Base-by-base conservation (phyloP, 2,113 vertebrate genomes). In the Malurus cyaneus region DNA sequence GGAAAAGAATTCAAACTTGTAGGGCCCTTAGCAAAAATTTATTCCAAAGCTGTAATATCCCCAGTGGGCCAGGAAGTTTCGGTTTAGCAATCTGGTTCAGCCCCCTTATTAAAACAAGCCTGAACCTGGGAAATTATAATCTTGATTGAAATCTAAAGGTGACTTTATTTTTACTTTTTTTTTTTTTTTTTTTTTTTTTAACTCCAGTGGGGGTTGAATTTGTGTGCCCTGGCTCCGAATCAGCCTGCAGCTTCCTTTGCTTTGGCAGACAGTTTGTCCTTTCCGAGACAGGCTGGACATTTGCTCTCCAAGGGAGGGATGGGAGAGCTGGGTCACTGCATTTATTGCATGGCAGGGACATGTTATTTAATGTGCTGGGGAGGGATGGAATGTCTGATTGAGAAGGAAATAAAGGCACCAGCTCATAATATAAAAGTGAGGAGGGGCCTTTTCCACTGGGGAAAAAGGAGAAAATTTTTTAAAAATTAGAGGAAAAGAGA, bases 131-230 rank as follows among this genome's bases (percentile, higher is more conserved):
- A 92, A 94, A 88, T 83, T 78, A 19, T 78, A 83, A 96, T 92
- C 85, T 92, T 79, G 79, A 89, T 78, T 83, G 56, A 89, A 90
- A 89, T 95, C 71, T 86, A 60, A 91, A 86, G 54, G 17, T 83
- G 74, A 94, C 72, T 96, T 95, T 88, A 88, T 82, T 92, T 93
- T 92, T 29, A 39, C 13, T 80, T 76, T 47, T 44, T 18, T 24
- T 47, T 52, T 44, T 18, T 24, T 47, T 52, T 47, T 36, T 36
- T 36, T 36, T 60, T 52, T 52, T 42, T 56, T 70, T 31, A 4
- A 18, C 26, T 16, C 14, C 21, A 67, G 2, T 3, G 0, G 15
- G 47, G 14, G 24, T 10, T 80, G 67, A 61, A 67, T 92, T 76
- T 69, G 36, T 12, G 50, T 70, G 42, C 14, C 10, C 54, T 86